A percentile compares a stretch with the other conserved stretches of the same genome.
phyloP scores from a whole-genome alignment of 2,113 vertebrate genomes.

The Ursus arctos region DNA sequence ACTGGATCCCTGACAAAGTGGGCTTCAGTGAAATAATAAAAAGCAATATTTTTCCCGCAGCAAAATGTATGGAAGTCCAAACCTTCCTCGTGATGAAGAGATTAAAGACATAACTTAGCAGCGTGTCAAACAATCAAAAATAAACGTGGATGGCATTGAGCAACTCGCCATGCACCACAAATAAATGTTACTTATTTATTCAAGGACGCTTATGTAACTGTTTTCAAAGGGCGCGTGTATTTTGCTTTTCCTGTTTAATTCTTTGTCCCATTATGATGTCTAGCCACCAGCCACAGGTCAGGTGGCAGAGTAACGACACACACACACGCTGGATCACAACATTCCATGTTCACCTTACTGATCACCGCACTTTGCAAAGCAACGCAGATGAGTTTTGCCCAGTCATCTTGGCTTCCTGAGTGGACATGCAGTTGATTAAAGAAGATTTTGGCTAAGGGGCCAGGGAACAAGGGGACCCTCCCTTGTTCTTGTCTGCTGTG shows the following conservation, averaged over 20 bases:
- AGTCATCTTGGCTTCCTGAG: not conserved
- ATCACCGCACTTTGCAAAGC: not conserved
- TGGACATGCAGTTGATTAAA: not conserved
- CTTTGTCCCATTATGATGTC: not conserved
- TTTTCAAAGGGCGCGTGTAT: not conserved
- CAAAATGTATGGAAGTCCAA: conserved; percentile 52
- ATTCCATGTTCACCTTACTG: no score
- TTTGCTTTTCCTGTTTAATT: conserved; percentile 45
- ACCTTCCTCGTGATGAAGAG: not conserved
- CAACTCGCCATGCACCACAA: not conserved
- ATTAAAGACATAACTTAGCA: conserved; percentile 50
- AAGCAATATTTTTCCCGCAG: not conserved
- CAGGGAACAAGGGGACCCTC: not conserved
- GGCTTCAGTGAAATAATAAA: not conserved
- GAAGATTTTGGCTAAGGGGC: not conserved
- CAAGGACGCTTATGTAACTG: not conserved
- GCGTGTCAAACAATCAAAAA: conserved; percentile 25
- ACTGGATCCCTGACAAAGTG: conserved; percentile 49
- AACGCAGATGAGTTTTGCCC: not conserved
- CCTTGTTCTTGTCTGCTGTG: not conserved
- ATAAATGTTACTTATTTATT: conserved; percentile 52
- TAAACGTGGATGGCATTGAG: conserved; percentile 15
- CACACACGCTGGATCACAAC: not conserved
- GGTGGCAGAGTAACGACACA: not conserved
- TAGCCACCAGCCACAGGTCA: not conserved